Evolutionary conservation across 2,888 invertebrate species (phyloP).

Genomic region (Schizaphis graminum): DNA sequence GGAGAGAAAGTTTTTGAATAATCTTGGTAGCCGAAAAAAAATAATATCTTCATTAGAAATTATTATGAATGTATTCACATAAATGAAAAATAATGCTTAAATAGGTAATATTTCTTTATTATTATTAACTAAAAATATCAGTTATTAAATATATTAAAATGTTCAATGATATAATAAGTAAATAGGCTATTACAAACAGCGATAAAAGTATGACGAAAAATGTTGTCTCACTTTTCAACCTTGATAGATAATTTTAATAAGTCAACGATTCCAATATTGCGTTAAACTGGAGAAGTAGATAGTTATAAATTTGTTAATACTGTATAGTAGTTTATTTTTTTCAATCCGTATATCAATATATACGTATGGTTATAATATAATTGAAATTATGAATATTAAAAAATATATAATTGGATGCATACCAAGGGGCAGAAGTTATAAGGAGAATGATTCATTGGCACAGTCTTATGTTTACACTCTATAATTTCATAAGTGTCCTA

Average conservation of each 20-base stretch:
- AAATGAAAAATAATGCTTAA: too few relatives aligned
- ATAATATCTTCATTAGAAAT: too few relatives aligned
- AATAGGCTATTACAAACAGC: not conserved
- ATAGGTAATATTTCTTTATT: too few relatives aligned
- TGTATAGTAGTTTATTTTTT: not conserved
- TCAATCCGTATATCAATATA: not conserved
- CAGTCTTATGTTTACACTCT: not conserved
- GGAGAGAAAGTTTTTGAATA: not conserved
- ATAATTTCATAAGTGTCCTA: not conserved
- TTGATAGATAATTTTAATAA: not conserved
- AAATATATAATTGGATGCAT: not conserved
- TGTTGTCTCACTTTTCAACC: not conserved
- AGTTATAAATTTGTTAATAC: not conserved
- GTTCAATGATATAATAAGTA: not conserved
- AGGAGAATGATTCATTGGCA: not conserved
- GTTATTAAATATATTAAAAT: not conserved
- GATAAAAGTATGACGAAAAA: not conserved
- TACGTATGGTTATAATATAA: too few relatives aligned
- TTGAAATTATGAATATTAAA: too few relatives aligned
- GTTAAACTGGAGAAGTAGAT: not conserved
- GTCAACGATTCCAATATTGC: not conserved
- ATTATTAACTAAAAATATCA: not conserved
- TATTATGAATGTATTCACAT: too few relatives aligned
- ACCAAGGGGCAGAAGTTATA: not conserved
- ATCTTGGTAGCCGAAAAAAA: not conserved